phyloP scores from a whole-genome alignment of 2,113 vertebrate genomes.

The Holacanthus passer region DNA sequence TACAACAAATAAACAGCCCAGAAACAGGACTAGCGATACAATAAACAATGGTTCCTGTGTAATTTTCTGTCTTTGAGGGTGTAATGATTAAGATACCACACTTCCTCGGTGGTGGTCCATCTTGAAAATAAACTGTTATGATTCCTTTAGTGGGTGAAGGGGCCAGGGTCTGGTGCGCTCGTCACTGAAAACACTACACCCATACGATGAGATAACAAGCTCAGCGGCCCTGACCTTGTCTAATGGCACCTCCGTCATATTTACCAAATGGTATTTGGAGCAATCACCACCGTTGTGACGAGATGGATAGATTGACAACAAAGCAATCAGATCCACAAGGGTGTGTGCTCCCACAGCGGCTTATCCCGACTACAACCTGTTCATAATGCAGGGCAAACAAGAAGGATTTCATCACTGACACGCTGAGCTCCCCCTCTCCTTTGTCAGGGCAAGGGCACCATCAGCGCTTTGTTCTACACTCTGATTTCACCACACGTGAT shows the following conservation, averaged over 20 bases:
- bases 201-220: constrained; percentile 74
- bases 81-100: constrained; percentile 55
- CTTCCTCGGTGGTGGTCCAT: constrained; percentile 49
- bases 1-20: constrained; percentile 55
- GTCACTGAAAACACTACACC: constrained; percentile 62
- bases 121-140: constrained; percentile 69
- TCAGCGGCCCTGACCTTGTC: constrained; percentile 77
- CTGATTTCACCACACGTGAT: constrained; percentile 57
- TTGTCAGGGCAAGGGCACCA: constrained; percentile 54
- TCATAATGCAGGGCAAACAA: constrained; percentile 61
- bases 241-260: constrained; percentile 80
- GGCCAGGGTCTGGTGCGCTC: constrained; percentile 69
- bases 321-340: constrained; percentile 69
- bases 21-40: constrained; percentile 14
- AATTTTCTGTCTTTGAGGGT: constrained; percentile 23
- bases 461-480: constrained; percentile 49
- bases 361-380: constrained; percentile 43
- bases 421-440: constrained; percentile 17
- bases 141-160: constrained; percentile 70
- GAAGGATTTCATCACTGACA: constrained; percentile 66
- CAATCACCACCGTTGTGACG: constrained; percentile 38
- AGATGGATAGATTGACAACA: constrained; percentile 78
- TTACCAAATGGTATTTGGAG: constrained; percentile 80
- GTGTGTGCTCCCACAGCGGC: constrained; percentile 43
- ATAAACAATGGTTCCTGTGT: constrained; percentile 18